Percentiles rank a stretch among this genome's conserved stretches.
Evolutionary conservation across 2,113 vertebrate species (phyloP).

Genomic region (Hiodon alosoides): DNA sequence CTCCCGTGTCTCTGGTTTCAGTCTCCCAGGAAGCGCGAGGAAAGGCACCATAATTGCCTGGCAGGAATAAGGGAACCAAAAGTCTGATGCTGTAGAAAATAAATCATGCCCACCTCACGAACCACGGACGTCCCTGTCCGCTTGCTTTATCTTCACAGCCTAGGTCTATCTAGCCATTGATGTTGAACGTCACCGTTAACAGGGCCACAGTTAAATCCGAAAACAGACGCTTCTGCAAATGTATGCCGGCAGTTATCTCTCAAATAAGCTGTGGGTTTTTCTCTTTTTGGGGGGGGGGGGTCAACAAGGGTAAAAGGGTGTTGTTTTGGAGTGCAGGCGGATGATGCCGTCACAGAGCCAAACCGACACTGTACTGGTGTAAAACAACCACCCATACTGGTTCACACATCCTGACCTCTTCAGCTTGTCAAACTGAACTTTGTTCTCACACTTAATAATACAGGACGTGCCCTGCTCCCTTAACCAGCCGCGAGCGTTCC

Average conservation of each 20-base stretch:
- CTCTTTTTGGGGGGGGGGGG: too few relatives aligned
- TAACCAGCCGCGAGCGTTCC: neutral
- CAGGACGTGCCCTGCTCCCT: too few relatives aligned
- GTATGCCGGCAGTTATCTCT: too few relatives aligned
- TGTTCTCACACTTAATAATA: too few relatives aligned
- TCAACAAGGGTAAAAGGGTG: neutral
- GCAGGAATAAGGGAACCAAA: neutral
- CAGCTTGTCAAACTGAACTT: neutral
- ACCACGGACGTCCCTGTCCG: neutral
- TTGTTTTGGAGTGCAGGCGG: neutral
- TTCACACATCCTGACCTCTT: neutral
- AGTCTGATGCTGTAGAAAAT: neutral
- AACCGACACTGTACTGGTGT: too few relatives aligned
- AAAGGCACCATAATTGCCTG: neutral
- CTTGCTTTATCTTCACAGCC: neutral
- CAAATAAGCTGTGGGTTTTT: too few relatives aligned
- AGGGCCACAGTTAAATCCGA: neutral
- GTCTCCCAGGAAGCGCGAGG: neutral
- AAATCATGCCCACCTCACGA: slow-evolving; percentile 12
- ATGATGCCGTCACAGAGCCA: too few relatives aligned
- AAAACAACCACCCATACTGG: too few relatives aligned
- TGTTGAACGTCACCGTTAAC: neutral
- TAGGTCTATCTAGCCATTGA: neutral
- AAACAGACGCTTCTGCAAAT: neutral
- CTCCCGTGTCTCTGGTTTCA: slow-evolving; percentile 7